Evolutionary conservation across 2,888 invertebrate species (phyloP).

Genomic region (Fissipunctia ypsillon): DNA sequence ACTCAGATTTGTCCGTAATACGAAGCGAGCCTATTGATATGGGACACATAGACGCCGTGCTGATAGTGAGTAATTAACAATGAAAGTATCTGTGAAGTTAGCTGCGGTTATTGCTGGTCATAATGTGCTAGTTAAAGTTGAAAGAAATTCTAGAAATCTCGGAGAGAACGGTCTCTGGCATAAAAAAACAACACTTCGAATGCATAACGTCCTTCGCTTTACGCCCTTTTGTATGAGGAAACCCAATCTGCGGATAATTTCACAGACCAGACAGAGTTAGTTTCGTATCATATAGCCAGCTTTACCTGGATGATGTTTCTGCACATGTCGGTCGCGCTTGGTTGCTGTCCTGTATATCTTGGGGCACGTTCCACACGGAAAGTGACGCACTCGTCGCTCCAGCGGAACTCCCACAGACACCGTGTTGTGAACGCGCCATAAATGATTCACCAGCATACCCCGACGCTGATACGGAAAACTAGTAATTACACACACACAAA

Average conservation of each 20-base stretch:
- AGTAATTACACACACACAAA: too few relatives aligned
- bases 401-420: conserved; percentile 94
- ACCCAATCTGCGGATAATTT: neutral
- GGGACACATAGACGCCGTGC: neutral
- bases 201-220: neutral
- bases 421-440: conserved; percentile 94
- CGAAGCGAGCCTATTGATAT: neutral
- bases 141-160: neutral
- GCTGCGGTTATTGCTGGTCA: neutral
- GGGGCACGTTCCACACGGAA: conserved; percentile 96
- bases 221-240: neutral
- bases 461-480: conserved; percentile 90
- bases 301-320: conserved; percentile 95
- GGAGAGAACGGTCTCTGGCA: neutral
- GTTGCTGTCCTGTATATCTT: conserved; percentile 96
- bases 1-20: neutral
- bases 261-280: too few relatives aligned
- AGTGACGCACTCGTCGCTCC: conserved; percentile 93
- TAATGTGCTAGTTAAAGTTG: neutral
- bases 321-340: conserved; percentile 95
- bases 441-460: conserved; percentile 96
- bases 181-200: neutral
- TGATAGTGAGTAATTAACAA: neutral
- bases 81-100: neutral
- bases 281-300: neutral